A percentile compares a stretch with the other conserved stretches of the same genome.
Conservation (phyloP, 2,113 vertebrate species). For the Entelurus aequoreus region DNA sequence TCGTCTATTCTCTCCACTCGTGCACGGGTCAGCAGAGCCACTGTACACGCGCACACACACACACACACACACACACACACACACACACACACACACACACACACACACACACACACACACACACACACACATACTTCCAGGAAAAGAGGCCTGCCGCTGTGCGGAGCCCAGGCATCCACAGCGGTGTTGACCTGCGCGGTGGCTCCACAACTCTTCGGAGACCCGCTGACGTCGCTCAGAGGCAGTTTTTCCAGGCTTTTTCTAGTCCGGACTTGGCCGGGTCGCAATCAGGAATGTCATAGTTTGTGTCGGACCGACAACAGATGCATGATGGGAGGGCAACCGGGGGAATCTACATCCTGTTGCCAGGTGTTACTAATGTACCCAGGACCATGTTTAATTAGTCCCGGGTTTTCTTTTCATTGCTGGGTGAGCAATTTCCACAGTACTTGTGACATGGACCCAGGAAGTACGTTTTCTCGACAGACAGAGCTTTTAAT, state of each 20-base stretch:
- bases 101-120: conserved; percentile 48
- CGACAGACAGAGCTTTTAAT: no score
- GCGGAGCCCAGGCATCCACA: conserved; percentile 14
- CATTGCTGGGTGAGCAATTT: no score
- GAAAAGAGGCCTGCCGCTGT: conserved; percentile 40
- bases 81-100: conserved; percentile 51
- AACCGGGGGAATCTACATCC: conserved; percentile 35
- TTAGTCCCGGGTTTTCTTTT: no score
- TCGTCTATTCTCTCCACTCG: conserved; percentile 29
- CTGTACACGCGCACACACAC: conserved; percentile 40
- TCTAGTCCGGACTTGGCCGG: conserved; percentile 31
- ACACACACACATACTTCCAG: conserved; percentile 54
- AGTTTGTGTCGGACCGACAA: conserved; percentile 13
- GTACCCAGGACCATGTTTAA: no score
- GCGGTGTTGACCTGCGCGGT: conserved; percentile 34
- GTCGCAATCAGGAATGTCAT: conserved; percentile 45
- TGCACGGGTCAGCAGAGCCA: conserved; percentile 50
- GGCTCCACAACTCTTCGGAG: conserved; percentile 42
- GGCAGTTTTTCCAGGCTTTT: conserved; percentile 48
- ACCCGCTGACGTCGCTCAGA: conserved; percentile 46
- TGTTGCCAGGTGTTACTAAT: conserved; percentile 5
- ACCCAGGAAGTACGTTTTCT: no score
- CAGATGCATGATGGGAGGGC: conserved; percentile 31
- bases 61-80: conserved; percentile 46
- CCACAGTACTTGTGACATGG: no score